phyloP scores from a whole-genome alignment of 2,113 vertebrate species.

The Antigone vipio region DNA sequence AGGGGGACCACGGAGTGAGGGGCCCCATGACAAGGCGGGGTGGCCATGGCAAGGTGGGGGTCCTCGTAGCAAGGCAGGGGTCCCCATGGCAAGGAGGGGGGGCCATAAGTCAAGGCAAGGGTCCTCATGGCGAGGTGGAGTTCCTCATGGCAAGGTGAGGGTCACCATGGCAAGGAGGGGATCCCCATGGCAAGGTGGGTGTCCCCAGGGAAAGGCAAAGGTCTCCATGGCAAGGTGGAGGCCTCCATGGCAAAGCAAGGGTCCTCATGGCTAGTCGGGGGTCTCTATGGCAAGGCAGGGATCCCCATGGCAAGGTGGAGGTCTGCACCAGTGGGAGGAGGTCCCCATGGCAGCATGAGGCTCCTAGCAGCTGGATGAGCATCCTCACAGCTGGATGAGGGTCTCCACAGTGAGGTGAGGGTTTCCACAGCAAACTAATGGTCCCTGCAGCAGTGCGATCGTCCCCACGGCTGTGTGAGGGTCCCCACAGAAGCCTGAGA shows the following conservation, averaged over 20 bases:
- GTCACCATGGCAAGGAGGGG: too few relatives aligned
- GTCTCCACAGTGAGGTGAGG: background rate
- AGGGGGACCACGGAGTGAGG: rapidly evolving
- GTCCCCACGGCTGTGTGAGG: background rate
- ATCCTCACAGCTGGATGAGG: background rate
- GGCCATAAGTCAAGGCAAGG: background rate
- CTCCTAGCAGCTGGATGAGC: background rate
- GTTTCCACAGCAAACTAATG: background rate
- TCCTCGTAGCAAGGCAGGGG: background rate
- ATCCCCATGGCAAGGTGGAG: background rate
- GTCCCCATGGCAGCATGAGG: background rate
- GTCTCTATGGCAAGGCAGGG: too few relatives aligned
- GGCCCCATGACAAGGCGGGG: background rate
- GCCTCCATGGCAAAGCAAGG: rapidly evolving
- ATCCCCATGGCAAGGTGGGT: too few relatives aligned
- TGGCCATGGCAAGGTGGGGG: too few relatives aligned
- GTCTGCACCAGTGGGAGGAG: too few relatives aligned
- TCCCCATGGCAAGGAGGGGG: background rate
- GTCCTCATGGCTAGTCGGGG: too few relatives aligned
- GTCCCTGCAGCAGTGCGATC: background rate
- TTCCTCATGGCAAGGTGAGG: rapidly evolving
- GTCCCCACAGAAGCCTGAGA: background rate
- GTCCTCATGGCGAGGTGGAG: rapidly evolving
- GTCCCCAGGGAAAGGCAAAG: rapidly evolving
- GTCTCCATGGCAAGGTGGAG: rapidly evolving